phyloP scores from a whole-genome alignment of 1,140 invertebrate genomes.

The Zophobas morio region DNA sequence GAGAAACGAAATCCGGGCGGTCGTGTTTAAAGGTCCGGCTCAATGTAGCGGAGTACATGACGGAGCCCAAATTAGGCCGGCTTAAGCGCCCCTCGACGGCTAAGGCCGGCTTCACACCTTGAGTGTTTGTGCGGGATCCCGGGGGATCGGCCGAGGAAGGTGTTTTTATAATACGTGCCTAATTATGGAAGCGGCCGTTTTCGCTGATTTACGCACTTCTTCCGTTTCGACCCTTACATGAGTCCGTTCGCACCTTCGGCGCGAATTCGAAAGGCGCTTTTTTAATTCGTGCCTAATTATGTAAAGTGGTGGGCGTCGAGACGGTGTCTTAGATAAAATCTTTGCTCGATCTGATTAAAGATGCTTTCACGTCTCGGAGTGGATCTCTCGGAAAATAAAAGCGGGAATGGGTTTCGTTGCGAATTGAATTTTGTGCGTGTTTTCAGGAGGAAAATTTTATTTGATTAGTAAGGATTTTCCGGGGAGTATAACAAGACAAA shows the following conservation, averaged over 20 bases:
- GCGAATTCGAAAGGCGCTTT: too few relatives aligned
- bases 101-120: slow-evolving; percentile 28
- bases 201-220: too few relatives aligned
- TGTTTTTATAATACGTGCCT: neutral
- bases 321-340: slow-evolving; percentile 7
- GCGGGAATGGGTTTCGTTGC: slow-evolving; percentile 12
- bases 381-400: slow-evolving; percentile 5
- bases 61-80: slow-evolving; percentile 20
- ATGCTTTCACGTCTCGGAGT: slow-evolving; percentile 18
- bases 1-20: slow-evolving; percentile 13
- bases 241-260: too few relatives aligned
- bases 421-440: slow-evolving; percentile 38
- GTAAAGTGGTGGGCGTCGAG: slow-evolving; percentile 3
- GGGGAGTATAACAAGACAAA: slow-evolving; percentile 38
- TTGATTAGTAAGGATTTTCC: slow-evolving; percentile 43
- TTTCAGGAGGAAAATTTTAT: slow-evolving; percentile 41
- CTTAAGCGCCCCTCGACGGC: slow-evolving; percentile 18
- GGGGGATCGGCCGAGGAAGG: neutral
- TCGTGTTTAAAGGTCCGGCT: slow-evolving; percentile 15
- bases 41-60: slow-evolving; percentile 11
- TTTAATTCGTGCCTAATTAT: slow-evolving; percentile 11
- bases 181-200: too few relatives aligned
- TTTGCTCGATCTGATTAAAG: slow-evolving; percentile 30
- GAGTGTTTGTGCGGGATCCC: slow-evolving; percentile 16
- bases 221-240: too few relatives aligned